Conservation (phyloP, 2,113 vertebrate genomes). For the Vidua macroura region DNA sequence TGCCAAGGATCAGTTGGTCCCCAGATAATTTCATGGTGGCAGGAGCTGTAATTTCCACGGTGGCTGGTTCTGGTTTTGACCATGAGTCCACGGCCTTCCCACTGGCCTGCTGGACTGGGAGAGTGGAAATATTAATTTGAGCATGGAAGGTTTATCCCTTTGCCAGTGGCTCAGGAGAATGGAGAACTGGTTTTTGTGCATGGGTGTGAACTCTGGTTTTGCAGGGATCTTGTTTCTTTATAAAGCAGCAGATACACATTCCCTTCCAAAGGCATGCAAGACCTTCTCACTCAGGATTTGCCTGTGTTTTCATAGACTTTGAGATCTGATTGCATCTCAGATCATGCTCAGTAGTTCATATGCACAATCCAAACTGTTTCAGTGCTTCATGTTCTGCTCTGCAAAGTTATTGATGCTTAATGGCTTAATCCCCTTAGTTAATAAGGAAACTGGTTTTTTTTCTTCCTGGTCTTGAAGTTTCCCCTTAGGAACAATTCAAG, state of each 20-base stretch:
- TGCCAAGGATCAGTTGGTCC: neutral
- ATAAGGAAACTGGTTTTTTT: neutral
- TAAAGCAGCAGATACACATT: neutral
- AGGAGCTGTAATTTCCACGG: neutral
- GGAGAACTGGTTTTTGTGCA: neutral
- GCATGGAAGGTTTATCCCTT: neutral
- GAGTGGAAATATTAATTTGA: neutral
- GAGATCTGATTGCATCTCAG: neutral
- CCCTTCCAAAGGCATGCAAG: neutral
- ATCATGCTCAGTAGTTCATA: neutral
- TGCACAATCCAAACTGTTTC: neutral
- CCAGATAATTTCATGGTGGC: neutral
- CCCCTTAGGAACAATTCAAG: neutral
- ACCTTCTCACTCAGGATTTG: neutral
- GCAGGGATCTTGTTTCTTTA: neutral
- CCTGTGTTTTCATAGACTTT: neutral
- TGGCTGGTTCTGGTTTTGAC: neutral
- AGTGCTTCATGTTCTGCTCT: neutral
- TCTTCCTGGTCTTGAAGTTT: neutral
- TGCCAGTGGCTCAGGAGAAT: neutral
- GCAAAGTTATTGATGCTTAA: neutral
- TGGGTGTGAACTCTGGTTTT: neutral
- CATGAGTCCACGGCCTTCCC: rapidly evolving
- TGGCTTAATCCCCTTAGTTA: neutral
- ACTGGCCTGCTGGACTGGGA: neutral